Percentiles rank a stretch among this genome's conserved stretches.
Conservation (phyloP, 2,797 vertebrate species). For the Rhabdophis nuchalis region DNA sequence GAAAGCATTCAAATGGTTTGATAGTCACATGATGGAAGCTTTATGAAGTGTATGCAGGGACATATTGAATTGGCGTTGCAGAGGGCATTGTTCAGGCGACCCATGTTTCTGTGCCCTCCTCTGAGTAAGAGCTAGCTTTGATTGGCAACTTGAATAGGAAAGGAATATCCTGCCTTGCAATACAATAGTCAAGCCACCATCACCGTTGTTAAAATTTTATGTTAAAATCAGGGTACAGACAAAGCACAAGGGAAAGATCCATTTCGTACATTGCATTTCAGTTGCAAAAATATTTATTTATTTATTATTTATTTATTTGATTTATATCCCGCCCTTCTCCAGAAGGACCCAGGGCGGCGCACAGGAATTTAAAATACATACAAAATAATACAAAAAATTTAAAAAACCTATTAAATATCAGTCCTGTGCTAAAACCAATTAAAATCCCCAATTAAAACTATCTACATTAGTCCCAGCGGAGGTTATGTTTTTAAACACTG, state of each 20-base stretch:
- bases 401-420: too few relatives aligned
- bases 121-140: neutral
- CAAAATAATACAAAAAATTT: too few relatives aligned
- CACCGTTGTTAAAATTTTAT: neutral
- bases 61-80: neutral
- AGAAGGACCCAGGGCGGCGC: too few relatives aligned
- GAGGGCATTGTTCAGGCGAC: neutral
- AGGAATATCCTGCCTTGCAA: neutral
- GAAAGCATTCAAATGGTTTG: neutral
- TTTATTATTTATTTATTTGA: too few relatives aligned
- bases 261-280: neutral
- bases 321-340: too few relatives aligned
- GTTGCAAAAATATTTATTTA: too few relatives aligned
- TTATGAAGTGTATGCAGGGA: neutral
- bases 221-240: neutral
- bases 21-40: neutral
- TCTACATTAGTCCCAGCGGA: too few relatives aligned
- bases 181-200: neutral
- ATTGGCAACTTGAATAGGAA: neutral
- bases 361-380: too few relatives aligned
- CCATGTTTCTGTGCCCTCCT: neutral
- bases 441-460: too few relatives aligned
- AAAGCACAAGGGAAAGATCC: neutral
- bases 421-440: too few relatives aligned
- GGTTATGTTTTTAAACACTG: too few relatives aligned